A percentile compares a stretch with the other conserved stretches of the same genome.
Evolutionary conservation across 2,888 invertebrate genomes (phyloP).

Genomic region (Podabrus alpinus): DNA sequence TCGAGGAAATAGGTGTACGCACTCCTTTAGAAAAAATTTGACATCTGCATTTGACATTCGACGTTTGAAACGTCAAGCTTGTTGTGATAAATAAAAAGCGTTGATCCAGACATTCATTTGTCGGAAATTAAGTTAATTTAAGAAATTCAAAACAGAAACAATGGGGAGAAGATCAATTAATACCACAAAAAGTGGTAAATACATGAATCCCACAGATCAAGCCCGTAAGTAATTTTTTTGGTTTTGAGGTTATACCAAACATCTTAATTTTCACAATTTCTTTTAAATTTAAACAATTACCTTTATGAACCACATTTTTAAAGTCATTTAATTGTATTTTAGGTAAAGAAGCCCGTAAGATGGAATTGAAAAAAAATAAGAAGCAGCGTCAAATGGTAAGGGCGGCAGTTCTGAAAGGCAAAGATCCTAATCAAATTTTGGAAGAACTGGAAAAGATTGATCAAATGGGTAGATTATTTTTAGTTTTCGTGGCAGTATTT

Average conservation of each 20-base stretch:
- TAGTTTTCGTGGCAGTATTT: not conserved
- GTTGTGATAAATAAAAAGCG: not conserved
- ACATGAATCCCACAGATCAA: slow-evolving; percentile 99
- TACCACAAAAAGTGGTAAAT: slow-evolving; percentile 99
- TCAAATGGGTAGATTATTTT: slow-evolving; percentile 81
- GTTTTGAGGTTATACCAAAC: slow-evolving; percentile 1
- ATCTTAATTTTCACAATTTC: not conserved
- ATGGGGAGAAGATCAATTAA: slow-evolving; percentile 98
- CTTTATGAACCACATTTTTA: not conserved
- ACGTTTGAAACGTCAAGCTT: not conserved
- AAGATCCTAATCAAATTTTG: slow-evolving; percentile 93
- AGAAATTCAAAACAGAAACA: slow-evolving; percentile 47
- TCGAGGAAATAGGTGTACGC: too few relatives aligned
- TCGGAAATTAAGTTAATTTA: not conserved
- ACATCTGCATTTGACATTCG: not conserved
- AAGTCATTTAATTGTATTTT: slow-evolving; percentile 5
- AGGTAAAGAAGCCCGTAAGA: slow-evolving; percentile 97
- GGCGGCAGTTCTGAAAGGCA: slow-evolving; percentile 95
- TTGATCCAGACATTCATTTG: not conserved
- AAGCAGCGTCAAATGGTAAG: slow-evolving; percentile 94
- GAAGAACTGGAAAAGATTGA: slow-evolving; percentile 97
- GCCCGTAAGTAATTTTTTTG: slow-evolving; percentile 75
- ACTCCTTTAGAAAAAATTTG: not conserved
- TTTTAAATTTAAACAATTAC: not conserved
- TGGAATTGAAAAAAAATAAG: slow-evolving; percentile 98